These are phyloP conservation scores for Acanthiza pusilla DNA, from an alignment of 2,797 vertebrate genomes.

Conservation along the genomic window DNA sequence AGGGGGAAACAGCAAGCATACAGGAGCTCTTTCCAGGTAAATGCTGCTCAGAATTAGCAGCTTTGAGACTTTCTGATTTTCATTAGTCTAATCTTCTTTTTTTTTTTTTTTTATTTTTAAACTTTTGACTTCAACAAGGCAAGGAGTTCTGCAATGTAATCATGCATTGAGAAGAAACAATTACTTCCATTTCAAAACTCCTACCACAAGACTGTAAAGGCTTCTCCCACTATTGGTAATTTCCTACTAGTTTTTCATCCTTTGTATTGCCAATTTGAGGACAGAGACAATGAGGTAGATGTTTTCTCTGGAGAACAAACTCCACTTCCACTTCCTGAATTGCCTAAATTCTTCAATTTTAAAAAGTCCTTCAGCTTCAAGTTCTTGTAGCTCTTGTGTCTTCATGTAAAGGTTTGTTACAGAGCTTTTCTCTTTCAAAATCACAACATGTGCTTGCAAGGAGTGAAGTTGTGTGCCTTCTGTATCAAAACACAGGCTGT, in stretches of 20 bases:
- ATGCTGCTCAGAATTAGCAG: neutral
- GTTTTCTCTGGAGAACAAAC: neutral
- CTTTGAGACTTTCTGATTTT: neutral
- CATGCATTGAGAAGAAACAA: neutral
- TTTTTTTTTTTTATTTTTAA: neutral
- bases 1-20: fast-evolving
- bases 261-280: neutral
- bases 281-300: neutral
- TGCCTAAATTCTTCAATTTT: neutral
- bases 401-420: neutral
- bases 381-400: neutral
- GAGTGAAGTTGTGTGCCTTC: neutral
- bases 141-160: neutral
- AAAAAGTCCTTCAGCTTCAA: neutral
- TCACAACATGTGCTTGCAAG: neutral
- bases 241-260: neutral
- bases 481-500: neutral
- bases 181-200: neutral
- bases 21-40: neutral
- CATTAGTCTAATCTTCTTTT: neutral
- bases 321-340: neutral
- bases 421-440: neutral
- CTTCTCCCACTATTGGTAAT: neutral
- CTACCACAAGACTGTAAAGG: neutral
- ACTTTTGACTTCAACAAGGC: neutral